Evolutionary conservation across 1,140 invertebrate species (phyloP).

Genomic region (Drosophila bocqueti): DNA sequence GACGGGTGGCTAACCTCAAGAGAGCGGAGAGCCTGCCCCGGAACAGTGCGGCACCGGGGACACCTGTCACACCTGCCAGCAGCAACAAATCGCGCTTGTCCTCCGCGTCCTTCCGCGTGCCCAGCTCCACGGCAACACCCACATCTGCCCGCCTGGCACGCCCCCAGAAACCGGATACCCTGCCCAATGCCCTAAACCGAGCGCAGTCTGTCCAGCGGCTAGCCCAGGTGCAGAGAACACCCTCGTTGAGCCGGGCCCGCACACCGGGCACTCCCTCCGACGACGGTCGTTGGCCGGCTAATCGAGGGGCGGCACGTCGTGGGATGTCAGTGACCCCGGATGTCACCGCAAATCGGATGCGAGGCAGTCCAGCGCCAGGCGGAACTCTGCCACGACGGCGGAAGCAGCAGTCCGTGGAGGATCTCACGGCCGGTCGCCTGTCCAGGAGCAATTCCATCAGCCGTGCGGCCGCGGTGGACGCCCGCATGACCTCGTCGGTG

Average conservation of each 20-base stretch:
- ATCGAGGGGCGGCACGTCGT: conserved; percentile 49
- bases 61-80: conserved; percentile 21
- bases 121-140: conserved; percentile 64
- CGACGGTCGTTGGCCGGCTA: conserved; percentile 89
- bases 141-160: conserved; percentile 84
- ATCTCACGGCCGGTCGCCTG: conserved; percentile 76
- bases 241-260: conserved; percentile 86
- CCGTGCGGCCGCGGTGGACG: conserved; percentile 62
- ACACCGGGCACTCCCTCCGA: conserved; percentile 89
- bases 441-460: conserved; percentile 85
- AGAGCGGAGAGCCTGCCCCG: conserved; percentile 86
- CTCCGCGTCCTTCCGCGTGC: conserved; percentile 63
- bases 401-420: conserved; percentile 87
- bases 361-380: conserved; percentile 77
- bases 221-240: conserved; percentile 87
- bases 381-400: conserved; percentile 91
- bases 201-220: conserved; percentile 86
- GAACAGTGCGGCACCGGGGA: conserved; percentile 84
- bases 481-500: conserved; percentile 84
- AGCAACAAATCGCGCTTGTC: conserved; percentile 54
- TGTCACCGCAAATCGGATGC: conserved; percentile 76
- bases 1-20: conserved; percentile 73
- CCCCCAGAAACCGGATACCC: conserved; percentile 86
- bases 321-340: conserved; percentile 72
- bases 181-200: conserved; percentile 78